Evolutionary conservation across 2,113 vertebrate species (phyloP).

Genomic region (Zingel zingel): DNA sequence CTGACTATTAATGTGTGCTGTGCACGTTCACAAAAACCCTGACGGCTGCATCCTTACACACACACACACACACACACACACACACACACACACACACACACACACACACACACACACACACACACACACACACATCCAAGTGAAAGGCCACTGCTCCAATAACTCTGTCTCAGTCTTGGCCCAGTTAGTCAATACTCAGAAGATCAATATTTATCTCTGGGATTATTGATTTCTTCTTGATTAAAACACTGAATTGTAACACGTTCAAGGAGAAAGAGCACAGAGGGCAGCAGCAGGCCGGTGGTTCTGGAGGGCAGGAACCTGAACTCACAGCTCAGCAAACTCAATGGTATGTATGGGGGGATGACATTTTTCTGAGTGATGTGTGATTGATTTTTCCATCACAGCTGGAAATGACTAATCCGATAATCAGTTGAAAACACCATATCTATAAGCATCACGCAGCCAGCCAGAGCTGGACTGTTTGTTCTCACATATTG

Average conservation of each 20-base stretch:
- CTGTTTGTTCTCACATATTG: constrained; percentile 27
- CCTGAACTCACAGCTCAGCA: not conserved
- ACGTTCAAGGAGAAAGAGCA: not conserved
- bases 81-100: too few species aligned
- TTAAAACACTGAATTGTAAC: constrained; percentile 57
- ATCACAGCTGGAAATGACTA: constrained; percentile 56
- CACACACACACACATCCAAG: not conserved
- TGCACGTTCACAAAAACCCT: not conserved
- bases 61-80: too few species aligned
- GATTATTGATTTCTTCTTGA: constrained; percentile 65
- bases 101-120: too few species aligned
- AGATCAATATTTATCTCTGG: constrained; percentile 69
- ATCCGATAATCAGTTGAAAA: constrained; percentile 61
- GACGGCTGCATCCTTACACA: not conserved
- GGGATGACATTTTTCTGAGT: constrained; percentile 22
- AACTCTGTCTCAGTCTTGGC: constrained; percentile 34
- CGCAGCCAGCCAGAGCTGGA: constrained; percentile 10
- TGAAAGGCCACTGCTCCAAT: not conserved
- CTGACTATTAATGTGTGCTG: not conserved
- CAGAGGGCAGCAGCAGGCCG: too few species aligned
- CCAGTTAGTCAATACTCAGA: not conserved
- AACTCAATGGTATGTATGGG: not conserved
- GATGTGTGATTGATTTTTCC: constrained; percentile 60
- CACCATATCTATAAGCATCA: constrained; percentile 37
- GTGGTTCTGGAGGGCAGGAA: too few species aligned